phyloP scores from a whole-genome alignment of 2,888 invertebrate genomes.

The Apodemia duryi region DNA sequence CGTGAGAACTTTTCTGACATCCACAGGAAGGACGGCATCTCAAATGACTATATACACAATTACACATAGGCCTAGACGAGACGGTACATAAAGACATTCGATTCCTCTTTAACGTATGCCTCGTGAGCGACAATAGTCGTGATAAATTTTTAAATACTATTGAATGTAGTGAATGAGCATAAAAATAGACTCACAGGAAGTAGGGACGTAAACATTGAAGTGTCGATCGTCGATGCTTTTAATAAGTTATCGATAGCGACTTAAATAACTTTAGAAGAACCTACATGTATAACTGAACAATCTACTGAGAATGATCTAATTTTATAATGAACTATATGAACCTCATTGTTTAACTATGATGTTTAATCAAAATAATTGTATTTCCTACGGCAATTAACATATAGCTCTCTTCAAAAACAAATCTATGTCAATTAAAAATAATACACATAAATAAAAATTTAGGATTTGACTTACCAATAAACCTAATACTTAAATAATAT shows the following conservation, averaged over 20 bases:
- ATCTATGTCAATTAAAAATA: too few relatives aligned
- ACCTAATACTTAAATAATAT: too few relatives aligned
- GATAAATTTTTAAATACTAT: slow-evolving; percentile 41
- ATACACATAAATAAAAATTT: too few relatives aligned
- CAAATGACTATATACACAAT: slow-evolving; percentile 45
- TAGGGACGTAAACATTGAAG: slow-evolving; percentile 2
- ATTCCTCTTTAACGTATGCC: slow-evolving; percentile 39
- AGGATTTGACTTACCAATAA: too few relatives aligned
- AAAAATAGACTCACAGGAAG: slow-evolving; percentile 13
- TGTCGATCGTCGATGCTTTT: slow-evolving; percentile 3
- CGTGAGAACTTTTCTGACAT: slow-evolving; percentile 58
- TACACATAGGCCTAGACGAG: slow-evolving; percentile 40
- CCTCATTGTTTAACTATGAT: too few relatives aligned
- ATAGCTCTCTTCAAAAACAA: too few relatives aligned
- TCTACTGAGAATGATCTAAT: too few relatives aligned
- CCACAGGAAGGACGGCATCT: slow-evolving; percentile 42
- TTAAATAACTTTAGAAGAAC: too few relatives aligned
- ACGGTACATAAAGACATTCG: slow-evolving; percentile 40
- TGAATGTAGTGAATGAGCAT: slow-evolving; percentile 25
- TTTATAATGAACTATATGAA: too few relatives aligned
- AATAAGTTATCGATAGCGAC: neutral
- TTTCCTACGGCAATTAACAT: too few relatives aligned
- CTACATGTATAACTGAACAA: too few relatives aligned
- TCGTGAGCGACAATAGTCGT: slow-evolving; percentile 37
- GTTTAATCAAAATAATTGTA: too few relatives aligned